Evolutionary conservation across 1,140 invertebrate genomes (phyloP).

Genomic region (Trialeurodes vaporariorum): DNA sequence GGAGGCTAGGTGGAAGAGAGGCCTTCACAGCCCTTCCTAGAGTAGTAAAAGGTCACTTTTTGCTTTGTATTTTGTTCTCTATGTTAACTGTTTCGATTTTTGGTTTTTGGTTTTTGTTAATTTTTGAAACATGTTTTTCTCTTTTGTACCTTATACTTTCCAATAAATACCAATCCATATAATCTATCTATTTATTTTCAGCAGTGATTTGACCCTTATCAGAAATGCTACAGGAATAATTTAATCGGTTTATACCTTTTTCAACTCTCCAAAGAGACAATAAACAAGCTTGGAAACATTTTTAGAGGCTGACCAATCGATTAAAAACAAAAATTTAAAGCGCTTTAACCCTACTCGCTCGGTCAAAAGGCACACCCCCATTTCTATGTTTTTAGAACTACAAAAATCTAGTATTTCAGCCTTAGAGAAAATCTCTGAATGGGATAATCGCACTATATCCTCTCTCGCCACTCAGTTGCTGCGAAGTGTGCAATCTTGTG

Average conservation of each 20-base stretch:
- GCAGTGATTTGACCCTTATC: slow-evolving; percentile 7
- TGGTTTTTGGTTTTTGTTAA: too few relatives aligned
- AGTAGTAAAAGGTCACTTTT: too few relatives aligned
- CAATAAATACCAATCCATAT: slow-evolving; percentile 30
- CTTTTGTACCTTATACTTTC: too few relatives aligned
- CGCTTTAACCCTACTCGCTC: not conserved
- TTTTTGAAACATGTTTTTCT: too few relatives aligned
- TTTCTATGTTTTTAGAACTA: slow-evolving; percentile 1
- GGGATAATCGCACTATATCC: slow-evolving; percentile 6
- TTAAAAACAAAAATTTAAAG: not conserved
- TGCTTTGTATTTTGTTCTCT: too few relatives aligned
- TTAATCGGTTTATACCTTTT: slow-evolving; percentile 15
- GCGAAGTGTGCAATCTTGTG: too few relatives aligned
- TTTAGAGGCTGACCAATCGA: not conserved
- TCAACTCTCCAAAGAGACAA: slow-evolving; percentile 13
- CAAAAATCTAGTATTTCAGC: slow-evolving; percentile 2
- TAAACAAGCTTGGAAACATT: not conserved
- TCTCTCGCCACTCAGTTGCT: too few relatives aligned
- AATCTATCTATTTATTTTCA: slow-evolving; percentile 22
- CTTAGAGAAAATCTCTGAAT: slow-evolving; percentile 1
- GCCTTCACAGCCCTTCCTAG: too few relatives aligned
- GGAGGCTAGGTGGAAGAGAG: too few relatives aligned
- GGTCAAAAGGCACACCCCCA: not conserved
- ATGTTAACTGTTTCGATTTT: too few relatives aligned
- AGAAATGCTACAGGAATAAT: slow-evolving; percentile 19